A percentile compares a stretch with the other conserved stretches of the same genome.
These are phyloP conservation scores for Aythya baeri DNA, from an alignment of 2,113 vertebrate genomes.

Conservation along the genomic window DNA sequence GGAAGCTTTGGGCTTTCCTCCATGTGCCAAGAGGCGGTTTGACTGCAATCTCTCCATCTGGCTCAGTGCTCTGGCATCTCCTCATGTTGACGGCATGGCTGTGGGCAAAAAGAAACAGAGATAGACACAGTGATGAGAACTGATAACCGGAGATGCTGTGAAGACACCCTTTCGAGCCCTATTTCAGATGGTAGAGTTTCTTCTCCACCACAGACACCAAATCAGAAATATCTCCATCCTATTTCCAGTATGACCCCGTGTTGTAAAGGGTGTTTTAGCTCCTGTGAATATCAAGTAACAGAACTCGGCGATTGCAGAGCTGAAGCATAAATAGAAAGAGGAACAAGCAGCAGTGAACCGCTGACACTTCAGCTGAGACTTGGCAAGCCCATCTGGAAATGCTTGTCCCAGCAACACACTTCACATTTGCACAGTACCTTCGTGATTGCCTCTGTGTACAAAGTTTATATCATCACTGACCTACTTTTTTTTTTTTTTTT, in stretches of 20 bases:
- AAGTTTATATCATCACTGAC: background rate
- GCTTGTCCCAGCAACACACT: constrained; percentile 11
- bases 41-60: background rate
- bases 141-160: background rate
- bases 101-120: background rate
- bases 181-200: background rate
- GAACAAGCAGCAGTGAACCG: constrained; percentile 4
- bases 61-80: background rate
- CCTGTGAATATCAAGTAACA: constrained; percentile 36
- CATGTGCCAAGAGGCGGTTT: background rate
- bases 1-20: background rate
- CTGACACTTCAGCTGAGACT: constrained; percentile 44
- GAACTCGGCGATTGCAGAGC: background rate
- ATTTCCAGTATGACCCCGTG: background rate
- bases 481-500: background rate
- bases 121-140: background rate
- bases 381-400: constrained; percentile 49
- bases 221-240: constrained; percentile 15
- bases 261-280: constrained; percentile 39
- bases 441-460: background rate
- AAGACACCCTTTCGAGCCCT: background rate
- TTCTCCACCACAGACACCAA: background rate
- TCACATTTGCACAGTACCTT: background rate
- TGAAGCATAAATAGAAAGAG: constrained; percentile 64
- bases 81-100: background rate